Evolutionary conservation across 2,113 vertebrate species (phyloP), one percentile per base, ranked within the genome.

Genomic region (Isichthys henryi): DNA sequence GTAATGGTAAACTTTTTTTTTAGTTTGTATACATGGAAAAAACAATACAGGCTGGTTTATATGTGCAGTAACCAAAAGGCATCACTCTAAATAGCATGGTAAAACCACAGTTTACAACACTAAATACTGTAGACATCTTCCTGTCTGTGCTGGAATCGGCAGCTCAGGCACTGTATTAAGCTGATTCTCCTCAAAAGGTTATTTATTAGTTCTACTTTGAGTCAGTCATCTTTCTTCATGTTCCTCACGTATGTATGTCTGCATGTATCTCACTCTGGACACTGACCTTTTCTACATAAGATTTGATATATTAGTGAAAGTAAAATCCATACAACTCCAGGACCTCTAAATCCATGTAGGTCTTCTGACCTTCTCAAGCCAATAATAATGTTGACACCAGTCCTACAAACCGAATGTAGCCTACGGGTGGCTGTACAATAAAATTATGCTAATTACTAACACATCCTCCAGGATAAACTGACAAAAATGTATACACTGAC

Each of bases 311-410:
- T 80, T 80, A 80, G 27, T 70, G 62, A 70, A 31, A 70, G 10
- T 70, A 31, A 70, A 80, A 35, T 80, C 13, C 74, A 80, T 80
- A 19, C 35, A 17, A 10, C 35, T 43, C 35, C 74, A 80, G 74
- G 74, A 43, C 13, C 74, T 80, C 74, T 77, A 77, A 77, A 77
- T 77, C 35, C 74, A 43, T 80, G 74, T 80, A 80, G 74, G 74
- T 80, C 74, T 80, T 80, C 74, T 80, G 74, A 80, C 74, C 35
- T 80, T 80, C 74, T 80, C 74, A 80, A 80, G 74, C 74, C 35
- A 80, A 19, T 80, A 80, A 80, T 80, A 80, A 80, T 43, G 74
- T 80, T 80, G 74, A 80, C 74, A 80, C 39, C 13, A 19, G 15
- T 70, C 35, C 35, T 80, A 39, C 31, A 43, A 80, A 80, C 31